A percentile compares a stretch with the other conserved stretches of the same genome.
Conservation (phyloP, 2,888 invertebrate species). For the Danaus chrysippus region DNA sequence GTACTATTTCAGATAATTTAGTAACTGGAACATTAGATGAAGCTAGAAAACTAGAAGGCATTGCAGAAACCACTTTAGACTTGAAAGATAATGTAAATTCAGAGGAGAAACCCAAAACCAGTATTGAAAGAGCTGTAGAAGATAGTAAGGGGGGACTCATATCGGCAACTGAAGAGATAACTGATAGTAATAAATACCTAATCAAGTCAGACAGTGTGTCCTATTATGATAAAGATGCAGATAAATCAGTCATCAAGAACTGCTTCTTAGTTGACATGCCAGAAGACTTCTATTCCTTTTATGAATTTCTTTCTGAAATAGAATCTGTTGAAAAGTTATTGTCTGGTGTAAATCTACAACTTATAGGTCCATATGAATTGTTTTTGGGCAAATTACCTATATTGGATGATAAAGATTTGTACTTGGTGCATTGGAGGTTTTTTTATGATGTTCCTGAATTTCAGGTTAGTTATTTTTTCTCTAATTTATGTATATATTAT, state of each 20-base stretch:
- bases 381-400: constrained; percentile 81
- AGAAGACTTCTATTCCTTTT: constrained; percentile 91
- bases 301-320: constrained; percentile 83
- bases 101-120: neutral
- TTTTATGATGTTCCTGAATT: constrained; percentile 97
- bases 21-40: neutral
- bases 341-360: constrained; percentile 81
- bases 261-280: constrained; percentile 93
- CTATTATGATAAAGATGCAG: constrained; percentile 64
- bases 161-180: constrained; percentile 6
- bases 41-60: neutral
- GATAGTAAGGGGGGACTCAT: neutral
- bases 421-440: constrained; percentile 92
- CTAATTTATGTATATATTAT: neutral
- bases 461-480: constrained; percentile 78
- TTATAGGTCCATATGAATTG: constrained; percentile 94
- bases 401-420: constrained; percentile 79
- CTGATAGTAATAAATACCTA: constrained; percentile 9
- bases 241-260: constrained; percentile 81
- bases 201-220: constrained; percentile 42
- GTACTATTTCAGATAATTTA: neutral
- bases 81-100: neutral
- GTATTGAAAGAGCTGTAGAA: too few species aligned
- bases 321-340: constrained; percentile 80
- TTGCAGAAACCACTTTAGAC: neutral